Percentiles rank a stretch among this genome's conserved stretches.
phyloP scores from a whole-genome alignment of 2,888 invertebrate species.

The Apamea sordens region DNA sequence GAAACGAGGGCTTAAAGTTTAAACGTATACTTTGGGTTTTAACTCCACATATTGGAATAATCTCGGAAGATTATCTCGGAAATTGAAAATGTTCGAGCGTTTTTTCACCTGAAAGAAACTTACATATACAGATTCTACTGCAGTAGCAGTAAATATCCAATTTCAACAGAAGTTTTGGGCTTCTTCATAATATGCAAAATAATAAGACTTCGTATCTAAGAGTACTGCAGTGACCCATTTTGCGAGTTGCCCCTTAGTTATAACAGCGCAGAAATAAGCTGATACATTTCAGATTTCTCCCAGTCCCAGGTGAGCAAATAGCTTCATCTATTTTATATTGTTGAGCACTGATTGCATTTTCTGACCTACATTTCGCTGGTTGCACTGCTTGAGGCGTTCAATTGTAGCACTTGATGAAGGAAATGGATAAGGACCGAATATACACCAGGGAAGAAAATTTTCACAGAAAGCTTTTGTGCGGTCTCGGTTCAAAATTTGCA shows the following conservation, averaged over 20 bases:
- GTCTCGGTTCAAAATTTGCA: slow-evolving; percentile 1
- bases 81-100: slow-evolving; percentile 42
- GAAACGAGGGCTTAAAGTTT: slow-evolving; percentile 33
- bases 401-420: slow-evolving; percentile 53
- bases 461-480: slow-evolving; percentile 6
- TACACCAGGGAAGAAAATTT: slow-evolving; percentile 7
- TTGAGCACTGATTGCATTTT: slow-evolving; percentile 63
- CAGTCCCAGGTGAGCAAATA: slow-evolving; percentile 58
- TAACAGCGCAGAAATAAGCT: slow-evolving; percentile 46
- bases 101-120: slow-evolving; percentile 30
- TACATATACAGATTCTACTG: slow-evolving; percentile 28
- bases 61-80: slow-evolving; percentile 31
- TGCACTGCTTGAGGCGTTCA: slow-evolving; percentile 55
- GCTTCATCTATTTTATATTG: slow-evolving; percentile 62
- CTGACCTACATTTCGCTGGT: slow-evolving; percentile 56
- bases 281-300: slow-evolving; percentile 58
- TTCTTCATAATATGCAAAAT: slow-evolving; percentile 29
- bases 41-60: slow-evolving; percentile 43
- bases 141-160: slow-evolving; percentile 31
- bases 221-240: slow-evolving; percentile 50
- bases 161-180: slow-evolving; percentile 18
- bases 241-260: slow-evolving; percentile 37
- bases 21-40: slow-evolving; percentile 26
- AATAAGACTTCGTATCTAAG: slow-evolving; percentile 32
- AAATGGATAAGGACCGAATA: slow-evolving; percentile 42